phyloP scores from a whole-genome alignment of 2,797 vertebrate species.

The Uromys caudimaculatus region DNA sequence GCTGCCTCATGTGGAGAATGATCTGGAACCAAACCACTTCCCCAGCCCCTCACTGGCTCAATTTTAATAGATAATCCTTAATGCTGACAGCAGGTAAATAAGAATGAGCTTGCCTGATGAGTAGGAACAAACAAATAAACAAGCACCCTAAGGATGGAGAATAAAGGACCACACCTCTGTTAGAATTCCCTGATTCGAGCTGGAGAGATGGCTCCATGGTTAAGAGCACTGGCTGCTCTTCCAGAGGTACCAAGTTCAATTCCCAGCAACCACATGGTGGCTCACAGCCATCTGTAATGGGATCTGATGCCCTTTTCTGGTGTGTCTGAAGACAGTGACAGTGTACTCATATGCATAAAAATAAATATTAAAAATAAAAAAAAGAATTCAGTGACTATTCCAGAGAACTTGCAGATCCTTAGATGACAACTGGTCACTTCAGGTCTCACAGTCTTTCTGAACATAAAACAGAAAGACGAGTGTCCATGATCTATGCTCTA shows the following conservation, averaged over 20 bases:
- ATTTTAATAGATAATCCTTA: not conserved
- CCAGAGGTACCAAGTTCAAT: not conserved
- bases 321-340: not conserved
- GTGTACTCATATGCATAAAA: not conserved
- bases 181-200: not conserved
- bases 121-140: not conserved
- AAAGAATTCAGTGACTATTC: not conserved
- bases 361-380: not conserved
- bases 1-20: not conserved
- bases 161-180: not conserved
- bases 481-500: too few relatives aligned
- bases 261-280: not conserved
- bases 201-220: not conserved
- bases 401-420: not conserved
- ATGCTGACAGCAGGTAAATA: not conserved
- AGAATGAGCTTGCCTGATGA: constrained; percentile 26
- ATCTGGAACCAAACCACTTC: not conserved
- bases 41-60: not conserved
- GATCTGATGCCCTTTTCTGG: not conserved
- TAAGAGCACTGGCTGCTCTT: not conserved
- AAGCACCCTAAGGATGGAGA: not conserved
- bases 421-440: not conserved
- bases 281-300: not conserved
- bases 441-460: not conserved
- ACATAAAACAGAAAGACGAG: not conserved